phyloP scores from a whole-genome alignment of 2,797 vertebrate species.

The Ptychadena robeensis region DNA sequence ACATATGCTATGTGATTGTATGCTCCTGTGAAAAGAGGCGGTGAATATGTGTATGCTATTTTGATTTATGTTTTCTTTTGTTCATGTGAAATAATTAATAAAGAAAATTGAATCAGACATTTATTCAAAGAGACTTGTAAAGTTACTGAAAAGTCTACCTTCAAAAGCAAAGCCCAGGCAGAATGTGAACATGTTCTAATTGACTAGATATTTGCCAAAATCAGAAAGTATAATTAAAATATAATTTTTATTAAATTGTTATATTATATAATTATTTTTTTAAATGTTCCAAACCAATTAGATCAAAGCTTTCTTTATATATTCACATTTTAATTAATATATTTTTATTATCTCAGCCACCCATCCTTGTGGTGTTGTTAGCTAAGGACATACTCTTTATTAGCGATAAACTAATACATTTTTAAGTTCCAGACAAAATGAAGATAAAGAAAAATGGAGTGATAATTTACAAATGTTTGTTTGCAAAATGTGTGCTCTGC shows the following conservation, averaged over 20 bases:
- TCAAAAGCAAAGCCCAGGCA: neutral
- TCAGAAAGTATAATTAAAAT: neutral
- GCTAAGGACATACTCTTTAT: neutral
- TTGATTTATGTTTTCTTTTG: no score
- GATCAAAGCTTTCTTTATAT: neutral
- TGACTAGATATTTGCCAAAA: neutral
- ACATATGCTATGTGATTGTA: no score
- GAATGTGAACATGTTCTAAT: neutral
- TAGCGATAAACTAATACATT: neutral
- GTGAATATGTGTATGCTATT: no score
- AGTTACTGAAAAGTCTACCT: no score
- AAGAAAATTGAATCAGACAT: no score
- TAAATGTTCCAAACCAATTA: no score
- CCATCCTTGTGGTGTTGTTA: neutral
- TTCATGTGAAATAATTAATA: no score
- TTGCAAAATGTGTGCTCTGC: conserved; percentile 38
- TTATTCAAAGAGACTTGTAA: no score
- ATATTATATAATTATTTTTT: no score
- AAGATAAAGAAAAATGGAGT: conserved; percentile 17
- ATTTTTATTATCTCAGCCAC: neutral
- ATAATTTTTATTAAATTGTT: neutral
- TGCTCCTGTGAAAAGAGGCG: no score
- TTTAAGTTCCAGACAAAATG: neutral
- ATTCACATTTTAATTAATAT: neutral
- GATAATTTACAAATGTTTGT: conserved; percentile 47